Evolutionary conservation across 2,888 invertebrate genomes (phyloP).

Genomic region (Sicus ferrugineus): DNA sequence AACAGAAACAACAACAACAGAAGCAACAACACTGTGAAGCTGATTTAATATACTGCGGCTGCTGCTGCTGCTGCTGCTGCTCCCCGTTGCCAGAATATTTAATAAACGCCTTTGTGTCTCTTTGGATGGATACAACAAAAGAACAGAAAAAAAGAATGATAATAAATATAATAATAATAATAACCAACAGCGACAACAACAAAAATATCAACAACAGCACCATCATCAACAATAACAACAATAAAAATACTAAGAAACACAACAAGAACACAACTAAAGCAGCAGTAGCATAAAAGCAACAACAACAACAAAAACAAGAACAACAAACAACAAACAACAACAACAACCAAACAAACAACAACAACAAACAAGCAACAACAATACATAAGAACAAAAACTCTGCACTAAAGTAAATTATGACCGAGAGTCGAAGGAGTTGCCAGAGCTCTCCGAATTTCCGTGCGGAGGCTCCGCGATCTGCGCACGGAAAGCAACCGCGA

Average conservation of each 20-base stretch:
- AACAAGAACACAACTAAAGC: neutral
- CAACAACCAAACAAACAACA: neutral
- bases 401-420: conserved; percentile 26
- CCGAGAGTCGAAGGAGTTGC: conserved; percentile 17
- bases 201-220: neutral
- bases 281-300: neutral
- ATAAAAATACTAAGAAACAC: neutral
- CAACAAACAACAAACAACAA: conserved; percentile 36
- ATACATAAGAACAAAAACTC: neutral
- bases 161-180: conserved; percentile 32
- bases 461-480: neutral
- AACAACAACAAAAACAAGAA: conserved; percentile 28
- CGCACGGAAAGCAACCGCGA: neutral
- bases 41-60: neutral
- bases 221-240: neutral
- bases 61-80: conserved; percentile 16
- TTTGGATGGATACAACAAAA: neutral
- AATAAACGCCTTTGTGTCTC: conserved; percentile 25
- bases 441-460: neutral
- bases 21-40: neutral
- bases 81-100: conserved; percentile 30
- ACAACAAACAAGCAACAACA: neutral
- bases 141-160: conserved; percentile 31
- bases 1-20: neutral
- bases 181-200: neutral